Percentiles rank a stretch among this genome's conserved stretches.
Evolutionary conservation across 2,888 invertebrate species (phyloP).

Genomic region (Phalangium opilio): DNA sequence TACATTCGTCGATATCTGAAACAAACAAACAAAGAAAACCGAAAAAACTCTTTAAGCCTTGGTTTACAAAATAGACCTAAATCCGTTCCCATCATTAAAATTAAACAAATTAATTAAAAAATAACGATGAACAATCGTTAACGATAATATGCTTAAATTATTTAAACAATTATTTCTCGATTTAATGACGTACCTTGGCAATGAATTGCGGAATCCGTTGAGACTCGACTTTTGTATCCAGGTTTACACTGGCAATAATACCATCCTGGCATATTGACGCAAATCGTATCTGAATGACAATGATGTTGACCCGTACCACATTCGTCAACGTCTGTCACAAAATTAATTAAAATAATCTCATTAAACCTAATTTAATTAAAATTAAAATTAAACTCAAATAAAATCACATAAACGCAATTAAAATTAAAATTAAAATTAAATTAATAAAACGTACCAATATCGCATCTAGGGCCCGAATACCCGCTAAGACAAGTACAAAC

Average conservation of each 20-base stretch:
- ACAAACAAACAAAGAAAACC: no score
- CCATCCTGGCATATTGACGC: conserved; percentile 62
- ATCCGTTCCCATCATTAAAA: no score
- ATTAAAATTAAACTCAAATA: no score
- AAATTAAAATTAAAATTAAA: no score
- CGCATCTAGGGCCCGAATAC: conserved; percentile 65
- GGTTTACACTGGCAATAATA: conserved; percentile 71
- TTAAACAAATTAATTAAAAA: no score
- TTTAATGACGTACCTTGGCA: conserved; percentile 28
- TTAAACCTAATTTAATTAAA: neutral
- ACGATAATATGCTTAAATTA: no score
- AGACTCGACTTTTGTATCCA: conserved; percentile 44
- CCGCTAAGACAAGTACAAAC: conserved; percentile 63
- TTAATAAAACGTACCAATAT: conserved; percentile 37
- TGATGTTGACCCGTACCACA: conserved; percentile 52
- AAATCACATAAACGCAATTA: no score
- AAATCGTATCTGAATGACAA: conserved; percentile 58
- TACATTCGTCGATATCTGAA: conserved; percentile 69
- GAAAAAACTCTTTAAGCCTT: no score
- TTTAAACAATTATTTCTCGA: no score
- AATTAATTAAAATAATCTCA: no score
- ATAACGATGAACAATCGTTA: no score
- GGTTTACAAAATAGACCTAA: no score
- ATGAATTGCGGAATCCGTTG: conserved; percentile 26
- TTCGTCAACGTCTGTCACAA: conserved; percentile 68